A percentile compares a stretch with the other conserved stretches of the same genome.
Evolutionary conservation across 30 jellyfish, hydroid and myxozoan species (phyloP).

Genomic region (Aurelia sp.): DNA sequence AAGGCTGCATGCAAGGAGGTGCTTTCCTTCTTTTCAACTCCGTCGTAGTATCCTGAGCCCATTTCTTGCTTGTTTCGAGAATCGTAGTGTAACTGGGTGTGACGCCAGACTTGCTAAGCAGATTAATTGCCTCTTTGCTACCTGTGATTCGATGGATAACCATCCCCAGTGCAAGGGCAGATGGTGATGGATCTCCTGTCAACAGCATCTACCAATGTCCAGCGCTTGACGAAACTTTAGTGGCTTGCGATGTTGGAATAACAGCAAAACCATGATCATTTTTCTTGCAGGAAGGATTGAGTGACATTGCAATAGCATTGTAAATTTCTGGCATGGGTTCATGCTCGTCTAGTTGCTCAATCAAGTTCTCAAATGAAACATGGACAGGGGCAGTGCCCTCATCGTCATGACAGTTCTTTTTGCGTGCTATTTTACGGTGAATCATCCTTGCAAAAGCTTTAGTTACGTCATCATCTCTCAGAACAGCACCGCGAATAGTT

Average conservation of each 20-base stretch:
- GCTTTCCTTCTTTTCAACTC: conserved; percentile 50
- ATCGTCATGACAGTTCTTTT: conserved; percentile 58
- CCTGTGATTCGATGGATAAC: conserved; percentile 43
- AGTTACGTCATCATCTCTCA: conserved; percentile 58
- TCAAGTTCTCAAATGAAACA: conserved; percentile 46
- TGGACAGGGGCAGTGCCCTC: conserved; percentile 34
- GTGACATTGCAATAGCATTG: conserved; percentile 59
- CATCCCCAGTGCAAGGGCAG: conserved; percentile 60
- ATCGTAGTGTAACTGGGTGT: conserved; percentile 52
- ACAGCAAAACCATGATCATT: conserved; percentile 60
- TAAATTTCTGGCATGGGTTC: conserved; percentile 57
- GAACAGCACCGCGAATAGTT: conserved; percentile 65
- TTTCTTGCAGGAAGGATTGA: conserved; percentile 50
- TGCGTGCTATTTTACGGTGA: conserved; percentile 59
- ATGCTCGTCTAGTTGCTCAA: conserved; percentile 51
- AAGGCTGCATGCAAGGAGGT: conserved; percentile 67
- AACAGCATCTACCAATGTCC: conserved; percentile 47
- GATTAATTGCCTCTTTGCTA: conserved; percentile 40
- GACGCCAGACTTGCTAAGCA: conserved; percentile 61
- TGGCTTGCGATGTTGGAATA: conserved; percentile 50
- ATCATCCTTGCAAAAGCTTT: conserved; percentile 58
- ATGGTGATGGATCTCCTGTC: conserved; percentile 58
- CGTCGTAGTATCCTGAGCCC: conserved; percentile 57
- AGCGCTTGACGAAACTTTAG: conserved; percentile 51
- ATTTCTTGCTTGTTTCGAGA: conserved; percentile 52